Conservation (phyloP, 1,140 invertebrate genomes). For the Popillia japonica region DNA sequence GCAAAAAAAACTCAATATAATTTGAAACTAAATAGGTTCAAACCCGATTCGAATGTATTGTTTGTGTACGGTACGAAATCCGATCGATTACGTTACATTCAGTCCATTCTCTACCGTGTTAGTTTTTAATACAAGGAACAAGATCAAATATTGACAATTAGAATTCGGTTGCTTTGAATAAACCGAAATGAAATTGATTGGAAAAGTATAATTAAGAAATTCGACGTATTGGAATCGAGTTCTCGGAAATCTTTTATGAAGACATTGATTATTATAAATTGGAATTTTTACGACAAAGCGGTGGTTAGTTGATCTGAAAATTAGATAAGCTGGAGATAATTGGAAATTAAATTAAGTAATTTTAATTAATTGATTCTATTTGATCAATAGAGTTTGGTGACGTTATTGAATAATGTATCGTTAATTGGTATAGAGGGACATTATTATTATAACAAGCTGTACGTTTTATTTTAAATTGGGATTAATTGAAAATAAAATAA, state of each 20-base stretch:
- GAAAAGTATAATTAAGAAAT: neutral
- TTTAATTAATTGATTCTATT: neutral
- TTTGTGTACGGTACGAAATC: too few species aligned
- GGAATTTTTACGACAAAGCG: neutral
- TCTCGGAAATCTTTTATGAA: neutral
- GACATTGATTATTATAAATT: neutral
- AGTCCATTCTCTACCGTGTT: too few species aligned
- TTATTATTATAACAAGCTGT: too few species aligned
- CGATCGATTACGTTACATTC: too few species aligned
- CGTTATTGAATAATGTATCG: too few species aligned
- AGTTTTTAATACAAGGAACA: neutral
- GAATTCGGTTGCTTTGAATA: neutral
- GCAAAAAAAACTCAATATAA: too few species aligned
- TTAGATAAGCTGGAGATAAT: conserved; percentile 7
- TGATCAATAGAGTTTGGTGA: too few species aligned
- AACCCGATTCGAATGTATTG: too few species aligned
- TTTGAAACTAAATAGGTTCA: too few species aligned
- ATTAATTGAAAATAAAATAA: too few species aligned
- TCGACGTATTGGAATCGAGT: neutral
- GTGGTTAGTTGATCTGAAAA: neutral
- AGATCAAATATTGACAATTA: neutral
- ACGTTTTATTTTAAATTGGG: too few species aligned
- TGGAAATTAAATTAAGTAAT: neutral
- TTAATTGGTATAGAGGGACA: too few species aligned
- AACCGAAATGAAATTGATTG: neutral